phyloP scores from a whole-genome alignment of 2,888 invertebrate genomes.

The Temnothorax rugatulus region DNA sequence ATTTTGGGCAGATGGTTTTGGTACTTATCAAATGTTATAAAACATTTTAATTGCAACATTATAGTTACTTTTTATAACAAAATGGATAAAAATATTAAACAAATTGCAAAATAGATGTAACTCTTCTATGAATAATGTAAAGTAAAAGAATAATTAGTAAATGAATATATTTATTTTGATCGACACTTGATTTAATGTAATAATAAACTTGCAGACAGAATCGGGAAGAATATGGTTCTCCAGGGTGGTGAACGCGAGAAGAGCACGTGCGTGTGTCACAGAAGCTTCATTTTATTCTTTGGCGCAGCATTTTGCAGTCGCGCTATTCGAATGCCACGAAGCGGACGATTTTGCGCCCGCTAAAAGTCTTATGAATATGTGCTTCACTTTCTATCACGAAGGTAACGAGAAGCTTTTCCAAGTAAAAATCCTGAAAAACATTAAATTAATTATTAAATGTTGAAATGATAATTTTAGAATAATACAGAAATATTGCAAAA shows the following conservation, averaged over 20 bases:
- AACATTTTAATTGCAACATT: conserved; percentile 19
- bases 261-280: conserved; percentile 89
- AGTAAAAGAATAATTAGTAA: neutral
- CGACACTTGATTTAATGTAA: neutral
- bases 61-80: neutral
- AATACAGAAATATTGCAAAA: conserved; percentile 16
- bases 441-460: neutral
- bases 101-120: neutral
- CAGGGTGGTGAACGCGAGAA: conserved; percentile 89
- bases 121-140: neutral
- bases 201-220: conserved; percentile 85
- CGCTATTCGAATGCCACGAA: conserved; percentile 91
- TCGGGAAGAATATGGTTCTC: conserved; percentile 91
- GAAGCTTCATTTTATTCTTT: conserved; percentile 90
- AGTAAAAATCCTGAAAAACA: neutral
- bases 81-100: neutral
- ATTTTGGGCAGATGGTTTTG: conserved; percentile 90
- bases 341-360: conserved; percentile 91
- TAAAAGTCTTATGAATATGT: conserved; percentile 92
- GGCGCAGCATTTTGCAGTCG: conserved; percentile 91
- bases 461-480: neutral
- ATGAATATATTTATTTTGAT: neutral
- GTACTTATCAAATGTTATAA: conserved; percentile 77
- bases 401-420: conserved; percentile 83
- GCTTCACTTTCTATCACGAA: conserved; percentile 91